These are phyloP conservation scores for Pollenia amentaria DNA, from an alignment of 2,888 invertebrate species.

Conservation along the genomic window DNA sequence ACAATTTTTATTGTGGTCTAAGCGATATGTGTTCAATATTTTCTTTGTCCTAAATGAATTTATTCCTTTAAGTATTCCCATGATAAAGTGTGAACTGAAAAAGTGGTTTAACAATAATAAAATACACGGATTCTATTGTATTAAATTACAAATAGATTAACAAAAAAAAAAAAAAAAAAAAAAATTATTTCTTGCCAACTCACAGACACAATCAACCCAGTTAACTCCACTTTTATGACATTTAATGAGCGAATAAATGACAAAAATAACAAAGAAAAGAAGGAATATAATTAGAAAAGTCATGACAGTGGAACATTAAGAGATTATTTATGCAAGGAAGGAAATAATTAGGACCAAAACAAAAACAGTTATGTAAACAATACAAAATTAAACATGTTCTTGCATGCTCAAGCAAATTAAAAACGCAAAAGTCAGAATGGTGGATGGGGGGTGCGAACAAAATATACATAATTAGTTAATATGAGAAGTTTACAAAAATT, in stretches of 20 bases:
- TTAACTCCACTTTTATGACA: constrained; percentile 24
- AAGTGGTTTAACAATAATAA: constrained; percentile 21
- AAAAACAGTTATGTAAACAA: not conserved
- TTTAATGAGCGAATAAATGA: constrained; percentile 35
- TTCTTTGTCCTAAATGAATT: not conserved
- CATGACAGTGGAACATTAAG: constrained; percentile 57
- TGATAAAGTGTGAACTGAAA: constrained; percentile 5
- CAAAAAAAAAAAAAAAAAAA: not conserved
- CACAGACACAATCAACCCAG: not conserved
- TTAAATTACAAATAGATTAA: constrained; percentile 17
- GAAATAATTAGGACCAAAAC: constrained; percentile 52
- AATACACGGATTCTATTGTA: constrained; percentile 24
- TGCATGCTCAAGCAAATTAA: not conserved
- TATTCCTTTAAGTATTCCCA: not conserved
- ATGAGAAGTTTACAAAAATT: too few species aligned
- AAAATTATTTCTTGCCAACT: constrained; percentile 2
- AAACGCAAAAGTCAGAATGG: not conserved
- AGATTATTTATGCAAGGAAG: constrained; percentile 56
- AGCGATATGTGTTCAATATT: not conserved
- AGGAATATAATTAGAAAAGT: constrained; percentile 51
- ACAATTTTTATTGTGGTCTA: not conserved
- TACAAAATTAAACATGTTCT: not conserved
- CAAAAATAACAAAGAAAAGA: not conserved
- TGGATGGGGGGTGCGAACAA: not conserved
- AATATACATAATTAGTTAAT: too few species aligned